Percentiles rank a stretch among this genome's conserved stretches.
phyloP scores from a whole-genome alignment of 2,113 vertebrate genomes.

The Clupea harengus region DNA sequence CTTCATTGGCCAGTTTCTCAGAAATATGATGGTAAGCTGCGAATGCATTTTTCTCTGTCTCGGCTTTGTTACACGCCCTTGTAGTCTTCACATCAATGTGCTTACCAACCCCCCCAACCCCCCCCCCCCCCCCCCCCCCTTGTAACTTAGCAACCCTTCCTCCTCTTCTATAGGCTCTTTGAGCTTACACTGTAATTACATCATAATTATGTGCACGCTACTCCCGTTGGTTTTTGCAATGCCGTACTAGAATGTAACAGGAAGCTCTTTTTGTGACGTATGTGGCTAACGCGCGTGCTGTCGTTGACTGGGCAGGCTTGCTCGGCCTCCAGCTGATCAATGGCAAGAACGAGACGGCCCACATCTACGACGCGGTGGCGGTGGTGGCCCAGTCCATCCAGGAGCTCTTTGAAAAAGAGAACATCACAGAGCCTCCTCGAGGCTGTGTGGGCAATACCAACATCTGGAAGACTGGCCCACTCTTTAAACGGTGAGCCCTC shows the following conservation, averaged over 20 bases:
- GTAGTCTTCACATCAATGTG: slow-evolving; percentile 46
- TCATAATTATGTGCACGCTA: slow-evolving; percentile 34
- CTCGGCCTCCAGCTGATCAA: slow-evolving; percentile 96
- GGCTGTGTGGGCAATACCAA: slow-evolving; percentile 98
- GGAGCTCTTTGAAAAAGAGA: slow-evolving; percentile 97
- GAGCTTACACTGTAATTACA: slow-evolving; percentile 14
- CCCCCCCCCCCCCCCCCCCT: slow-evolving; percentile 23
- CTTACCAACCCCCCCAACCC: slow-evolving; percentile 27
- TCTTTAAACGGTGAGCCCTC: slow-evolving; percentile 96
- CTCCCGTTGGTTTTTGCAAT: slow-evolving; percentile 22
- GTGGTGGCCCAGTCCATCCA: slow-evolving; percentile 96
- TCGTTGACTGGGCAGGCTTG: slow-evolving; percentile 76
- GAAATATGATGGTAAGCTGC: slow-evolving; percentile 53
- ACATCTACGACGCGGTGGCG: slow-evolving; percentile 92
- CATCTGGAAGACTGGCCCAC: slow-evolving; percentile 98
- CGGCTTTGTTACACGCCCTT: slow-evolving; percentile 41
- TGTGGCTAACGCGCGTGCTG: slow-evolving; percentile 33
- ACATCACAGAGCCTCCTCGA: slow-evolving; percentile 92
- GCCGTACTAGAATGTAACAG: background rate
- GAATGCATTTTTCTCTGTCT: slow-evolving; percentile 46
- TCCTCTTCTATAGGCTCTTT: slow-evolving; percentile 29
- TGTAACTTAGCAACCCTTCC: slow-evolving; percentile 32
- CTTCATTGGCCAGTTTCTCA: slow-evolving; percentile 38
- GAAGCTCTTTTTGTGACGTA: background rate
- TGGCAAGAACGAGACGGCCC: slow-evolving; percentile 95